Percentiles rank a stretch among this genome's conserved stretches.
Evolutionary conservation across 2,797 vertebrate genomes (phyloP).

Genomic region (Paedocypris micromegethes): DNA sequence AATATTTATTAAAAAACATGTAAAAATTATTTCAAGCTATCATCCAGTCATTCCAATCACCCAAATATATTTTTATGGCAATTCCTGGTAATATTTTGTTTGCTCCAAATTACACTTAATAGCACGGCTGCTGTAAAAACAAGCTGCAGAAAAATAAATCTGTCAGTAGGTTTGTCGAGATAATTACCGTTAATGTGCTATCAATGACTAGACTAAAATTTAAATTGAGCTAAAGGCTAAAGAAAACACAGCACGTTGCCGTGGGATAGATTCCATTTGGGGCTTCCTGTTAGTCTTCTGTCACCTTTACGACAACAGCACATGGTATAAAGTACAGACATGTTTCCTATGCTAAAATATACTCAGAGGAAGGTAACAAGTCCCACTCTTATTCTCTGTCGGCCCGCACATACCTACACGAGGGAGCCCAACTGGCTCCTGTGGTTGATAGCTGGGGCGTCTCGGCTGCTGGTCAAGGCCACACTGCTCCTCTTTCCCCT

Average conservation of each 20-base stretch:
- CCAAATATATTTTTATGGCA: neutral
- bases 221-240: slow-evolving; percentile 52
- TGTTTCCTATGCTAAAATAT: slow-evolving; percentile 20
- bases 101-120: slow-evolving; percentile 31
- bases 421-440: slow-evolving; percentile 49
- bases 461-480: slow-evolving; percentile 50
- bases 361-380: slow-evolving; percentile 31
- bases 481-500: slow-evolving; percentile 43
- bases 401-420: slow-evolving; percentile 31
- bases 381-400: slow-evolving; percentile 41
- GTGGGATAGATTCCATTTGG: slow-evolving; percentile 49
- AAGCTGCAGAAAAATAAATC: slow-evolving; percentile 59
- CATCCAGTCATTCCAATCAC: no score
- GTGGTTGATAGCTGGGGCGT: slow-evolving; percentile 48
- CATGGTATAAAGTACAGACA: slow-evolving; percentile 45
- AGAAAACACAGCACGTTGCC: slow-evolving; percentile 54
- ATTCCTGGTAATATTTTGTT: slow-evolving; percentile 35
- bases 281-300: slow-evolving; percentile 54
- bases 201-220: slow-evolving; percentile 65
- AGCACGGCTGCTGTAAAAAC: slow-evolving; percentile 52
- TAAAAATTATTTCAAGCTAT: no score
- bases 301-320: slow-evolving; percentile 58
- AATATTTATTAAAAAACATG: no score
- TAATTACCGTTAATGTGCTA: slow-evolving; percentile 67
- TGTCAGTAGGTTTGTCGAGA: slow-evolving; percentile 62